Conservation (phyloP, 2,797 vertebrate genomes). For the Falco naumanni region DNA sequence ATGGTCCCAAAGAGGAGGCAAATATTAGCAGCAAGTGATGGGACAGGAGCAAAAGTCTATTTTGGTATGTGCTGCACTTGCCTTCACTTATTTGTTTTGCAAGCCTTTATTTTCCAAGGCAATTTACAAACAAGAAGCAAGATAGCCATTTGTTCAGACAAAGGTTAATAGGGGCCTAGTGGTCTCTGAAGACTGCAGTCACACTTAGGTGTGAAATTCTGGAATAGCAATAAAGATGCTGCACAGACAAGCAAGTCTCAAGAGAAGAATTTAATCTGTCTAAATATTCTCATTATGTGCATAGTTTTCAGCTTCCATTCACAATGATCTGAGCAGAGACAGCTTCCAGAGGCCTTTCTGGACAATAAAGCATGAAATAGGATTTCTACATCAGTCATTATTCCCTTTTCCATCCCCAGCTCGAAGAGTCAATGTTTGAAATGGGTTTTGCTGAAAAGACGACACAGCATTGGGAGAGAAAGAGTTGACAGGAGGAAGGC, state of each 20-base stretch:
- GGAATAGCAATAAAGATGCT: conserved; percentile 24
- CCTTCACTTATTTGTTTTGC: conserved; percentile 22
- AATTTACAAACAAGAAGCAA: conserved; percentile 44
- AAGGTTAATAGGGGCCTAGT: conserved; percentile 55
- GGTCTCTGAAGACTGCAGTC: conserved; percentile 36
- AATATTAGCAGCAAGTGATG: not conserved
- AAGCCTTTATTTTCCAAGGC: conserved; percentile 34
- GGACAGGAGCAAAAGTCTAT: not conserved
- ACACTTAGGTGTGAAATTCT: conserved; percentile 38
- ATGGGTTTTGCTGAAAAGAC: not conserved
- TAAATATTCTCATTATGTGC: conserved; percentile 56
- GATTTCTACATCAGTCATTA: conserved; percentile 57
- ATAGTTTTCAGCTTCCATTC: conserved; percentile 48
- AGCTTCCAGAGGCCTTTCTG: conserved; percentile 53
- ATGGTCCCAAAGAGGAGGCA: not conserved
- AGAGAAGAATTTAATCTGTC: conserved; percentile 55
- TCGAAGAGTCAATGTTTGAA: conserved; percentile 29
- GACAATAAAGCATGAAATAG: conserved; percentile 52
- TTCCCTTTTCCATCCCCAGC: not conserved
- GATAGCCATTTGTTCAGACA: conserved; percentile 40
- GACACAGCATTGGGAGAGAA: not conserved
- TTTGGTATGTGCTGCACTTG: not conserved
- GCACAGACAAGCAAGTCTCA: conserved; percentile 33
- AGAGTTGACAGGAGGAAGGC: conserved; percentile 35
- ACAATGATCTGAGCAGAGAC: not conserved